Percentiles rank a stretch among this genome's conserved stretches.
phyloP scores from a whole-genome alignment of 1,140 invertebrate species.

The Tenebrio molitor region DNA sequence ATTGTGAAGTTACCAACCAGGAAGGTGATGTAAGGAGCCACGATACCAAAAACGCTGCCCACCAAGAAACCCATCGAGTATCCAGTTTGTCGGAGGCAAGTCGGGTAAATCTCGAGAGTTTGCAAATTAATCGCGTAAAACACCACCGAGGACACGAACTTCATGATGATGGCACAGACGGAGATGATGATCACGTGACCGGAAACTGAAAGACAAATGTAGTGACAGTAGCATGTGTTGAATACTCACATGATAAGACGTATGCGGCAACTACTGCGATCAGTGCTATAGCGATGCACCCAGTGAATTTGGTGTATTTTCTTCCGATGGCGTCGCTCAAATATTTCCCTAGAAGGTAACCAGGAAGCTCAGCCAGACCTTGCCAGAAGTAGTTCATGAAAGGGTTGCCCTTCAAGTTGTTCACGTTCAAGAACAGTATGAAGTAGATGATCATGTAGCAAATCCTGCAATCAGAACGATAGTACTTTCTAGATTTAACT shows the following conservation, averaged over 20 bases:
- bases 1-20: slow-evolving; percentile 70
- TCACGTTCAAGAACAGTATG: slow-evolving; percentile 73
- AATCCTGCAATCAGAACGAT: slow-evolving; percentile 33
- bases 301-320: slow-evolving; percentile 46
- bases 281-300: slow-evolving; percentile 38
- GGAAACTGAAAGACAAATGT: slow-evolving; percentile 17
- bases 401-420: slow-evolving; percentile 75
- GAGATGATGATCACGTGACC: slow-evolving; percentile 12
- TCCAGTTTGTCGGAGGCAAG: slow-evolving; percentile 76
- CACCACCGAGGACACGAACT: slow-evolving; percentile 8
- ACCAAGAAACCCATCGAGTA: slow-evolving; percentile 74
- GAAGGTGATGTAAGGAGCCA: slow-evolving; percentile 81
- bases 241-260: slow-evolving; percentile 1
- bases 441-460: slow-evolving; percentile 68
- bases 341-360: slow-evolving; percentile 67
- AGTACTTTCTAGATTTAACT: too few species aligned
- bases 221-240: neutral
- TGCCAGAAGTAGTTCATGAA: slow-evolving; percentile 79
- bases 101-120: slow-evolving; percentile 79
- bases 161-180: slow-evolving; percentile 29
- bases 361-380: slow-evolving; percentile 74
- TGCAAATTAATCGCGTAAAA: slow-evolving; percentile 74
- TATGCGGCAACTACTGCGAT: slow-evolving; percentile 28
- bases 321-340: slow-evolving; percentile 53
- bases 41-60: slow-evolving; percentile 71